phyloP scores from a whole-genome alignment of 2,113 vertebrate species.

The Calidris pugnax region DNA sequence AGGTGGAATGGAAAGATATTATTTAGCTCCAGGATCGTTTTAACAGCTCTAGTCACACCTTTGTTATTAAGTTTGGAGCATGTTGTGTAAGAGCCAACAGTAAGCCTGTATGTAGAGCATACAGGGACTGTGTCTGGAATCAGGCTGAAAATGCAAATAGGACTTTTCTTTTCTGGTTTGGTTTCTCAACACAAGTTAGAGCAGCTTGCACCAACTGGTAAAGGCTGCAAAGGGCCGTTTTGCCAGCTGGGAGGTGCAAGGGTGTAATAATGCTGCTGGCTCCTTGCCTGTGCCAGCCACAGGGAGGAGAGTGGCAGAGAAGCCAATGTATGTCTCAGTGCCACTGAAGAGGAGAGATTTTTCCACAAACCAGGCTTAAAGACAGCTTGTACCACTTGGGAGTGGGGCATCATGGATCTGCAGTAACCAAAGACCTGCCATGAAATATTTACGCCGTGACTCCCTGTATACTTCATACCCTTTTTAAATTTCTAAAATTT shows the following conservation, averaged over 20 bases:
- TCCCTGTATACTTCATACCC: background rate
- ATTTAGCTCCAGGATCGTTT: conserved; percentile 12
- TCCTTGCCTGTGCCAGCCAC: conserved; percentile 55
- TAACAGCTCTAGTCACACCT: conserved; percentile 46
- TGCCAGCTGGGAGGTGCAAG: conserved; percentile 66
- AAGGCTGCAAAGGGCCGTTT: conserved; percentile 66
- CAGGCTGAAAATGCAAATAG: conserved; percentile 66
- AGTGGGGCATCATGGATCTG: background rate
- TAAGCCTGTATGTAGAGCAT: background rate
- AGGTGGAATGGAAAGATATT: conserved; percentile 36
- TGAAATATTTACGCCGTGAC: background rate
- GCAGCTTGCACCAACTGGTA: conserved; percentile 72
- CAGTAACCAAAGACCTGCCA: background rate
- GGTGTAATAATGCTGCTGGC: conserved; percentile 55
- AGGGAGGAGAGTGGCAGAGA: conserved; percentile 28
- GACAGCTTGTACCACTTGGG: conserved; percentile 56
- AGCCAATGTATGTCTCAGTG: conserved; percentile 17
- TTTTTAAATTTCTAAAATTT: background rate
- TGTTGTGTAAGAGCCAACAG: background rate
- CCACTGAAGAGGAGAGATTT: background rate
- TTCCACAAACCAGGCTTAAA: conserved; percentile 18
- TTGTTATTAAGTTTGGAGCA: conserved; percentile 51
- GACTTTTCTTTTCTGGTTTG: conserved; percentile 51
- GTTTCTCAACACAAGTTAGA: conserved; percentile 66
- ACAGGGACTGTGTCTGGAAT: conserved; percentile 37